A percentile compares a stretch with the other conserved stretches of the same genome.
Evolutionary conservation across 2,113 vertebrate species (phyloP).

Genomic region (Labeo catla): DNA sequence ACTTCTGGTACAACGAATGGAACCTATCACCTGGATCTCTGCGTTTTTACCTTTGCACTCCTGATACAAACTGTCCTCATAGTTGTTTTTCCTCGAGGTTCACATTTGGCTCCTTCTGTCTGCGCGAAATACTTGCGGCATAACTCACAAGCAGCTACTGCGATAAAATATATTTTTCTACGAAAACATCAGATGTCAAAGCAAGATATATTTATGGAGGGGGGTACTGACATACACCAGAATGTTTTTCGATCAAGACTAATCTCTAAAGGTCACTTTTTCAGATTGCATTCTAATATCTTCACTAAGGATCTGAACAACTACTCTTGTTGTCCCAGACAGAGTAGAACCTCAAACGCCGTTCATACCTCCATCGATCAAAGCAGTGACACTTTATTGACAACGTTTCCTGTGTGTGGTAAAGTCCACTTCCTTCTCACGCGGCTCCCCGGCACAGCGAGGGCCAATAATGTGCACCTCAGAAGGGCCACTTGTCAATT

Average conservation of each 20-base stretch:
- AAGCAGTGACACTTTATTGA: constrained; percentile 19
- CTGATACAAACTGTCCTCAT: constrained; percentile 48
- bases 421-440: not conserved
- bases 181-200: constrained; percentile 46
- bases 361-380: not conserved
- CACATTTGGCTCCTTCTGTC: constrained; percentile 44
- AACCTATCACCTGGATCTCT: constrained; percentile 32
- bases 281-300: constrained; percentile 10
- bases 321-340: not conserved
- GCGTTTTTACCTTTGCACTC: constrained; percentile 44
- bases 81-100: constrained; percentile 37
- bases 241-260: constrained; percentile 35
- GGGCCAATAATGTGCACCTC: not conserved
- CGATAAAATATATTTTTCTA: constrained; percentile 45
- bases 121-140: constrained; percentile 35
- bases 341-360: not conserved
- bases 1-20: constrained; percentile 54
- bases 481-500: constrained; percentile 21
- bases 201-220: constrained; percentile 14
- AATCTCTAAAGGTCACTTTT: constrained; percentile 17
- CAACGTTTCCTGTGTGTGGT: not conserved
- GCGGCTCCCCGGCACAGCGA: not conserved
- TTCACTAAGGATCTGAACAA: not conserved
- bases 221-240: not conserved
- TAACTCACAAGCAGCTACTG: constrained; percentile 41